Conservation (phyloP, 2,113 vertebrate genomes). For the Nicator chloris region DNA sequence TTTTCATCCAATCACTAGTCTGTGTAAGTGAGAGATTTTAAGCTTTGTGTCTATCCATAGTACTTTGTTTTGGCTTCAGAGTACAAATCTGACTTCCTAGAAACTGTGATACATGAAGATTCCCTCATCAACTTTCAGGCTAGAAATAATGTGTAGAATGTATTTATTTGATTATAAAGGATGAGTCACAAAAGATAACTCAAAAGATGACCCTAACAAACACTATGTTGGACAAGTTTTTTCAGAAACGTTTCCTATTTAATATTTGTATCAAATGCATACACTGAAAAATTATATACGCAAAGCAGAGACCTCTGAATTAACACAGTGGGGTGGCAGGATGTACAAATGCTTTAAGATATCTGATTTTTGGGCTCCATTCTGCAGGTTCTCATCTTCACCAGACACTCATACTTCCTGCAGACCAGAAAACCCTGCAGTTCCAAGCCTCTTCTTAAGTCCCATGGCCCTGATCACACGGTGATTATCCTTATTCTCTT, state of each 20-base stretch:
- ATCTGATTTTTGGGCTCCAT: neutral
- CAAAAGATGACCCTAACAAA: neutral
- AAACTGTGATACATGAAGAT: neutral
- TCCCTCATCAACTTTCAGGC: neutral
- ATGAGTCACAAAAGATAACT: neutral
- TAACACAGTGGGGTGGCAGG: neutral
- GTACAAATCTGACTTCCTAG: neutral
- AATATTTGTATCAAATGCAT: neutral
- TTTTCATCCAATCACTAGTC: neutral
- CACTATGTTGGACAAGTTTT: neutral
- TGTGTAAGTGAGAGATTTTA: neutral
- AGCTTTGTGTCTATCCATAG: neutral
- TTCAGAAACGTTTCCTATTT: neutral
- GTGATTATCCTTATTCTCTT: neutral
- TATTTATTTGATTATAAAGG: neutral
- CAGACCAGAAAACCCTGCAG: neutral
- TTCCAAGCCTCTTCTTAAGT: neutral
- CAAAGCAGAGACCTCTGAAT: neutral
- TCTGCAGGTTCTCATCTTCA: neutral
- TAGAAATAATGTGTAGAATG: neutral
- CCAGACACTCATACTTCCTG: neutral
- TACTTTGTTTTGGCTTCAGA: neutral
- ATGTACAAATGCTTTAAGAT: neutral
- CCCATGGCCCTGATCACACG: rapidly evolving
- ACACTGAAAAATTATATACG: neutral